A percentile compares a stretch with the other conserved stretches of the same genome.
Conservation (phyloP, 2,888 invertebrate species). For the Tachina grossa region DNA sequence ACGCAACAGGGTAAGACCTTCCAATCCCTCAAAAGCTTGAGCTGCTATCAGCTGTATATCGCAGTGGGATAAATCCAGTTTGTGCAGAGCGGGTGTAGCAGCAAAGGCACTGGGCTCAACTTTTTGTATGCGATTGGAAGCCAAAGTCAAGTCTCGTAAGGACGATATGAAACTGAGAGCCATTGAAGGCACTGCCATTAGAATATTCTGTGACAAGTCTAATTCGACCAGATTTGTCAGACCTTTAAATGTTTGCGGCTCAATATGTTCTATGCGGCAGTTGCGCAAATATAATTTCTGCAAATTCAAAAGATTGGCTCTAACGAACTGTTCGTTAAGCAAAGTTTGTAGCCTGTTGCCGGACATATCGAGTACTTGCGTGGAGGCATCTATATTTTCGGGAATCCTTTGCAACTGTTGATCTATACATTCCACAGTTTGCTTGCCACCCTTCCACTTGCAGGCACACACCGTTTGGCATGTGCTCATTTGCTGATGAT, state of each 20-base stretch:
- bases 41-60: conserved; percentile 90
- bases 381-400: conserved; percentile 92
- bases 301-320: conserved; percentile 91
- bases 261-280: conserved; percentile 93
- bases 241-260: conserved; percentile 92
- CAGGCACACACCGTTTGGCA: conserved; percentile 91
- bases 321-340: conserved; percentile 91
- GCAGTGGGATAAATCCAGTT: conserved; percentile 92
- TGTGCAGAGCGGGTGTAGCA: conserved; percentile 89
- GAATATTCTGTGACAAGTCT: conserved; percentile 92
- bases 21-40: conserved; percentile 90
- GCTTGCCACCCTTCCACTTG: conserved; percentile 97
- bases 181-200: conserved; percentile 90
- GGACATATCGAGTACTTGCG: conserved; percentile 95
- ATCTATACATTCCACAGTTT: conserved; percentile 95
- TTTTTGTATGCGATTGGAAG: conserved; percentile 92
- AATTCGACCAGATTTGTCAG: conserved; percentile 95
- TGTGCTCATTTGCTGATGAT: conserved; percentile 78
- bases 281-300: conserved; percentile 93
- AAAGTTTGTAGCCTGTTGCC: conserved; percentile 93
- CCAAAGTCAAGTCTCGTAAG: conserved; percentile 90
- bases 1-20: conserved; percentile 90
- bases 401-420: conserved; percentile 92
- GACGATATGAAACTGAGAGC: conserved; percentile 92
- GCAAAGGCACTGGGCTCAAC: conserved; percentile 90